Conservation (phyloP, 2,888 invertebrate genomes). For the Deilephila elpenor region DNA sequence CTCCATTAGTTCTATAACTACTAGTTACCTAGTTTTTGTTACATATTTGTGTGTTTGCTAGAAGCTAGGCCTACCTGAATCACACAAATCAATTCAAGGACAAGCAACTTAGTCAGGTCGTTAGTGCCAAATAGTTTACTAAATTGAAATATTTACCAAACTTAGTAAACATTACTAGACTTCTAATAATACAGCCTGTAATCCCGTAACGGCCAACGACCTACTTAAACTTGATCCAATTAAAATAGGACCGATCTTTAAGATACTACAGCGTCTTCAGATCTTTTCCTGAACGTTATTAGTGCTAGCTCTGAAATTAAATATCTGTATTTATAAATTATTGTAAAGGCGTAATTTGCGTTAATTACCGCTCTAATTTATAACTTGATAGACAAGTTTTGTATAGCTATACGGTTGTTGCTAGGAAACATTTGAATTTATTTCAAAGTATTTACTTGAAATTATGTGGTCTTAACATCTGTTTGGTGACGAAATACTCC, state of each 20-base stretch:
- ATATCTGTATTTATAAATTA: constrained; percentile 1
- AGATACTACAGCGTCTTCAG: not conserved
- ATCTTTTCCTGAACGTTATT: not conserved
- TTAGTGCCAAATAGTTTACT: too few species aligned
- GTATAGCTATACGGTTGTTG: not conserved
- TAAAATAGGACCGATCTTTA: not conserved
- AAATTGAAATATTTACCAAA: too few species aligned
- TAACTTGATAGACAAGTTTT: not conserved
- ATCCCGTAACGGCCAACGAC: not conserved
- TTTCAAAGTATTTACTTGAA: too few species aligned
- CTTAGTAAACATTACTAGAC: too few species aligned
- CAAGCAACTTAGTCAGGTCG: too few species aligned
- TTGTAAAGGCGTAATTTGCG: not conserved
- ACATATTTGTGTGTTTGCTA: too few species aligned
- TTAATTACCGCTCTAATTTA: not conserved
- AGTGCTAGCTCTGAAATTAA: not conserved
- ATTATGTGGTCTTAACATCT: too few species aligned
- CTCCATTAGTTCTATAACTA: too few species aligned
- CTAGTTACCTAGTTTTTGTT: too few species aligned
- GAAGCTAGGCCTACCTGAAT: too few species aligned
- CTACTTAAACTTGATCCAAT: not conserved
- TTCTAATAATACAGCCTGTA: not conserved
- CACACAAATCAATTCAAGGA: too few species aligned
- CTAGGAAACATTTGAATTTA: not conserved
- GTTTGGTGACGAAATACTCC: too few species aligned